Conservation (phyloP, 2,113 vertebrate genomes). For the Pogona vitticeps region DNA sequence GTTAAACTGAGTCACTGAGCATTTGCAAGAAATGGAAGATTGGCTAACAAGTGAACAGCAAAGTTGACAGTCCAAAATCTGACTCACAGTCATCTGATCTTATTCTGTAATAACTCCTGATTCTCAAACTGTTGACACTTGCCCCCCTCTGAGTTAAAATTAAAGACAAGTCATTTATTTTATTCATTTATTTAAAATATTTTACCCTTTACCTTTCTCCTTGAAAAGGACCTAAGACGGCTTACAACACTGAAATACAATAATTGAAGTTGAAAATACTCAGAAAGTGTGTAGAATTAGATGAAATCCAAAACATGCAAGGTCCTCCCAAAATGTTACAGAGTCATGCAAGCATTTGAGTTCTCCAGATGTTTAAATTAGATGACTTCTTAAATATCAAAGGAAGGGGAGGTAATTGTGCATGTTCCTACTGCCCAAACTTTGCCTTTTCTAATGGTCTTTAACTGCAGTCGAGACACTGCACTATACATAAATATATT, state of each 20-base stretch:
- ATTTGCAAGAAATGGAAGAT: neutral
- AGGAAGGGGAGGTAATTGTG: neutral
- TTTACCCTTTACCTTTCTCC: no score
- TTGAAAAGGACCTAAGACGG: no score
- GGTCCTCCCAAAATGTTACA: neutral
- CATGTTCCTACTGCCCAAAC: neutral
- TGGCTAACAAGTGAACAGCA: neutral
- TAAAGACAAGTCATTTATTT: neutral
- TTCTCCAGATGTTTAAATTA: neutral
- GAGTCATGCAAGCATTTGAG: neutral
- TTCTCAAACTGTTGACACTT: neutral
- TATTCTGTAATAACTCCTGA: neutral
- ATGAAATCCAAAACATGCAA: neutral
- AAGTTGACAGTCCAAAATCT: neutral
- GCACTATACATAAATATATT: no score
- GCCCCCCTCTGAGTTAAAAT: neutral
- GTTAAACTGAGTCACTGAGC: neutral
- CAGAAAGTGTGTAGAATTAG: neutral
- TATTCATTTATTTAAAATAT: no score
- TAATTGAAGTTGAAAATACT: no score
- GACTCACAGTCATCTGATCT: slow-evolving; percentile 16
- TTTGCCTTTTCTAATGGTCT: no score
- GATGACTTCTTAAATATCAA: neutral
- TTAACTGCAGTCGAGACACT: no score
- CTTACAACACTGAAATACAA: no score